phyloP scores from a whole-genome alignment of 2,113 vertebrate genomes.

The Pelobates fuscus region DNA sequence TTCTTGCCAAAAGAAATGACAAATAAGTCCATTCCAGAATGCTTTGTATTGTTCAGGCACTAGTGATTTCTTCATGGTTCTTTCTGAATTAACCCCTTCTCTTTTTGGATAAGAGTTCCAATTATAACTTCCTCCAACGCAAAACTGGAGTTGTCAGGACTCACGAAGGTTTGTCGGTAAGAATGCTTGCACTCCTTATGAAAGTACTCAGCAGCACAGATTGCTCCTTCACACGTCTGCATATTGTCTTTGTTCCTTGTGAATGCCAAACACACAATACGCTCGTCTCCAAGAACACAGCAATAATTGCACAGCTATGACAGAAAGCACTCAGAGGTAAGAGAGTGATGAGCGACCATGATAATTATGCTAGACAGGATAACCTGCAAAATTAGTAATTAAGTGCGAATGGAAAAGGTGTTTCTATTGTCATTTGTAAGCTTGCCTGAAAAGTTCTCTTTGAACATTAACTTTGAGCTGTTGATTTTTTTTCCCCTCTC shows the following conservation, averaged over 20 bases:
- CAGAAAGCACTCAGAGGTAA: slow-evolving; percentile 47
- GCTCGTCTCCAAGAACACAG: slow-evolving; percentile 46
- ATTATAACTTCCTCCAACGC: not conserved
- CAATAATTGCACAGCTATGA: slow-evolving; percentile 49
- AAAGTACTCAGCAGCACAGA: slow-evolving; percentile 35
- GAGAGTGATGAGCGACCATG: slow-evolving; percentile 44
- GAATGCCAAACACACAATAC: slow-evolving; percentile 45
- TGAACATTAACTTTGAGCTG: slow-evolving; percentile 35
- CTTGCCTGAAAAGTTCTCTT: slow-evolving; percentile 13
- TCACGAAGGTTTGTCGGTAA: not conserved
- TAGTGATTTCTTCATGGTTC: no score
- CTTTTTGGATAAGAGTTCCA: no score
- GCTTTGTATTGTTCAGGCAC: no score
- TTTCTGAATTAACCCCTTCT: no score
- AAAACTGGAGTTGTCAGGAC: slow-evolving; percentile 1
- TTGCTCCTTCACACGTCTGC: slow-evolving; percentile 30
- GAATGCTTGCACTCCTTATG: slow-evolving; percentile 9
- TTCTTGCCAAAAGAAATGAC: no score
- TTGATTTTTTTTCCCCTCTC: not conserved
- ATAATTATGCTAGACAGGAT: slow-evolving; percentile 45
- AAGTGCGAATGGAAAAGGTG: slow-evolving; percentile 45
- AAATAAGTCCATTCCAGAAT: no score
- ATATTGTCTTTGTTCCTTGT: slow-evolving; percentile 46
- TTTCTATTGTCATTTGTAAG: slow-evolving; percentile 30
- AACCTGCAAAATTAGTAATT: slow-evolving; percentile 51